Evolutionary conservation across 2,888 invertebrate species (phyloP).

Genomic region (Teinopalpus imperialis): DNA sequence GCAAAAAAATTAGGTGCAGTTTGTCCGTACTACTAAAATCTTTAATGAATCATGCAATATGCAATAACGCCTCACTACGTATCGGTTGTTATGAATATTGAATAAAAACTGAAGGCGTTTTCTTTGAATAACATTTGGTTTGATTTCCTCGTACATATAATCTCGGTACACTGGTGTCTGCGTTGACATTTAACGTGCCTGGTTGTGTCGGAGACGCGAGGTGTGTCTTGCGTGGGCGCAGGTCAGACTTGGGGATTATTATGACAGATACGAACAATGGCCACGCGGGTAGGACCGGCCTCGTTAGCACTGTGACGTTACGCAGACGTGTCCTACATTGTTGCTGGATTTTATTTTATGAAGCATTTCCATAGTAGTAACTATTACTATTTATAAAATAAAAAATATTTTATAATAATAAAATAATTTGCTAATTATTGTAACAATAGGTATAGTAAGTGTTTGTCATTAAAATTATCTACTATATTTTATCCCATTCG

Average conservation of each 20-base stretch:
- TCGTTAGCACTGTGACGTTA: constrained; percentile 20
- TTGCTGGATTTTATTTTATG: too few species aligned
- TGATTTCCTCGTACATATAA: constrained; percentile 10
- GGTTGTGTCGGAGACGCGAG: constrained; percentile 32
- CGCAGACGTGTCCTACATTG: constrained; percentile 11
- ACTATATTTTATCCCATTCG: too few species aligned
- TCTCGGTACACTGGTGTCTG: neutral
- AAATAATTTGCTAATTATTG: too few species aligned
- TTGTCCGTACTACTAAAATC: too few species aligned
- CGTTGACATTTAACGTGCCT: constrained; percentile 9
- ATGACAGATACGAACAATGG: constrained; percentile 30
- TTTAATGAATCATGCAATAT: too few species aligned
- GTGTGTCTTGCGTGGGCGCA: constrained; percentile 50
- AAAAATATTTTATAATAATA: too few species aligned
- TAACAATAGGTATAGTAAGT: too few species aligned
- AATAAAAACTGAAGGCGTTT: neutral
- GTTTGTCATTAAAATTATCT: too few species aligned
- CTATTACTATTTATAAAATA: too few species aligned
- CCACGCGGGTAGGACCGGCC: constrained; percentile 8
- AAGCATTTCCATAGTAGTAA: too few species aligned
- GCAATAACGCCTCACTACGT: too few species aligned
- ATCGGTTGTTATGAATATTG: neutral
- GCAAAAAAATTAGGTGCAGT: too few species aligned
- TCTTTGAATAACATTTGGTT: constrained; percentile 4
- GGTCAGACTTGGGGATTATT: constrained; percentile 39